Percentiles rank a stretch among this genome's conserved stretches.
These are phyloP conservation scores for Gymnodraco acuticeps DNA, from an alignment of 2,797 vertebrate genomes.

Conservation along the genomic window DNA sequence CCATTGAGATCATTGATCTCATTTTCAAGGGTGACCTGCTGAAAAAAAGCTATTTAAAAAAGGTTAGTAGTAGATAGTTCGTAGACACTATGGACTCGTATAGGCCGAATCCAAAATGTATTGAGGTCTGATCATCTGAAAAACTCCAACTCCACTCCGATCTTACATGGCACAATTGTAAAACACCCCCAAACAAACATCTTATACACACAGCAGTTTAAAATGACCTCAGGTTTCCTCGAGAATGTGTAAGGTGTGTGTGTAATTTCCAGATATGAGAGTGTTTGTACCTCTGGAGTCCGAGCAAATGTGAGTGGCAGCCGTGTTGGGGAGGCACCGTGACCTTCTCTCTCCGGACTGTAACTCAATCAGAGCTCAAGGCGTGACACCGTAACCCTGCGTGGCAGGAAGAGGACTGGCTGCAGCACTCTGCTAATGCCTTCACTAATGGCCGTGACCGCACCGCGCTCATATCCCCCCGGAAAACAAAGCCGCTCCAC, in stretches of 20 bases:
- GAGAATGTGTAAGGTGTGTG: slow-evolving; percentile 50
- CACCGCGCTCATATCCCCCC: slow-evolving; percentile 83
- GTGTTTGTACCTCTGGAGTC: slow-evolving; percentile 63
- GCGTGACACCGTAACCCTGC: slow-evolving; percentile 86
- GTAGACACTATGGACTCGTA: neutral
- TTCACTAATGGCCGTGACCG: slow-evolving; percentile 89
- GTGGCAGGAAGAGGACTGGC: slow-evolving; percentile 77
- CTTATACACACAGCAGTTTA: slow-evolving; percentile 50
- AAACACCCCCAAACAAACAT: slow-evolving; percentile 70
- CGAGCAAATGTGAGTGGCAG: slow-evolving; percentile 79
- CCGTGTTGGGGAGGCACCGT: slow-evolving; percentile 77
- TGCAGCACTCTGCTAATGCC: slow-evolving; percentile 84
- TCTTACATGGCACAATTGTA: slow-evolving; percentile 44
- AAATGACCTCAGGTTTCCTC: slow-evolving; percentile 71
- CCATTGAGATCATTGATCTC: no score
- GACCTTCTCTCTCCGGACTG: slow-evolving; percentile 88
- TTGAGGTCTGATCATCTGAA: slow-evolving; percentile 13
- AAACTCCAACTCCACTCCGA: slow-evolving; percentile 20
- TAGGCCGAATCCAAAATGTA: neutral
- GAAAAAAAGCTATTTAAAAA: neutral
- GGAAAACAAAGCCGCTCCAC: slow-evolving; percentile 68
- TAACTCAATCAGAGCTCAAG: slow-evolving; percentile 90
- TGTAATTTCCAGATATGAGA: slow-evolving; percentile 55
- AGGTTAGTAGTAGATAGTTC: neutral
- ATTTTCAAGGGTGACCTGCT: no score